Conservation (phyloP, 2,113 vertebrate species). For the Illadopsis cleaveri region DNA sequence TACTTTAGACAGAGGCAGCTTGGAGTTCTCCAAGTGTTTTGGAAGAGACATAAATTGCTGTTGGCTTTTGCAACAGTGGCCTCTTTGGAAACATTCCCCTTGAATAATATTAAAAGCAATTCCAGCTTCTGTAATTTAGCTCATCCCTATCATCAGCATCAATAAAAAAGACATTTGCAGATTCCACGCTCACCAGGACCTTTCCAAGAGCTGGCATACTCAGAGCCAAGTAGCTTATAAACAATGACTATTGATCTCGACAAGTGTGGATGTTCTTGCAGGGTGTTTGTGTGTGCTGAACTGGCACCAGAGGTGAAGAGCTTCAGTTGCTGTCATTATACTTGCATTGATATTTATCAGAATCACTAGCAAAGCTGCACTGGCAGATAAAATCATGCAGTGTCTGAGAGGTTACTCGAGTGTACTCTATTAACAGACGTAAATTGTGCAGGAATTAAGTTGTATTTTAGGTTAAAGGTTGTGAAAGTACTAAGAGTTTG, state of each 20-base stretch:
- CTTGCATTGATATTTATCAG: neutral
- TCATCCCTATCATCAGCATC: constrained; percentile 44
- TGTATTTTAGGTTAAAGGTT: neutral
- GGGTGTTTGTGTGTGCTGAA: neutral
- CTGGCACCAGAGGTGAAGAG: neutral
- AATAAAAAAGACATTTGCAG: constrained; percentile 29
- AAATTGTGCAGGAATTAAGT: neutral
- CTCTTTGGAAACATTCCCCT: constrained; percentile 21
- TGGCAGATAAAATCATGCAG: neutral
- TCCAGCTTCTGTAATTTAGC: constrained; percentile 52
- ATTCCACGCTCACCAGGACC: constrained; percentile 13
- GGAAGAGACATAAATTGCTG: neutral
- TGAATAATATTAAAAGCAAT: constrained; percentile 38
- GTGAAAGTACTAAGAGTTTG: neutral
- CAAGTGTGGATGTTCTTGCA: neutral
- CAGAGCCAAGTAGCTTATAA: neutral
- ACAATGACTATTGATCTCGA: neutral
- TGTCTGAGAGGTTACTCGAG: neutral
- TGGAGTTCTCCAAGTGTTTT: neutral
- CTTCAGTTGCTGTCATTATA: neutral
- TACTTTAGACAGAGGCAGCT: neutral
- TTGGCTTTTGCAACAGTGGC: neutral
- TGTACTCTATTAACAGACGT: neutral
- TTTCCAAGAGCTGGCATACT: constrained; percentile 25
- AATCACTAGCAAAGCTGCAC: neutral